A percentile compares a stretch with the other conserved stretches of the same genome.
phyloP scores from a whole-genome alignment of 2,888 invertebrate species.

The Elmis aenea region DNA sequence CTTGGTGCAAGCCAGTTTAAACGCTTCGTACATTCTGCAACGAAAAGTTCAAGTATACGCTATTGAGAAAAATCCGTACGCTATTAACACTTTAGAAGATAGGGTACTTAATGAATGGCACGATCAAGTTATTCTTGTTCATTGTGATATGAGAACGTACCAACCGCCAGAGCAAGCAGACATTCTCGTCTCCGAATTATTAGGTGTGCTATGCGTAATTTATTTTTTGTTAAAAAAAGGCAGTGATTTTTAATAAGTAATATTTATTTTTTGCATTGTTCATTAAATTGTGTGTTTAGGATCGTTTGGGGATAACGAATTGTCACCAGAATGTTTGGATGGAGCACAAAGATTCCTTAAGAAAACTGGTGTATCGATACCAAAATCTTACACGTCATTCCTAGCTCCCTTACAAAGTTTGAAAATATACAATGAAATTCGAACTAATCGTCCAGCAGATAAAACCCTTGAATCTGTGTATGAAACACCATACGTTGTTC shows the following conservation, averaged over 20 bases:
- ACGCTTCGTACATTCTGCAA: conserved; percentile 65
- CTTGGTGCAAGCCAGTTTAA: conserved; percentile 80
- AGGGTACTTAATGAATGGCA: conserved; percentile 75
- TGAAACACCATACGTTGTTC: conserved; percentile 92
- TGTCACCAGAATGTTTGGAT: conserved; percentile 96
- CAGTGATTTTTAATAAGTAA: conserved; percentile 5
- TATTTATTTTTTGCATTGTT: neutral
- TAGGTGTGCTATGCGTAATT: too few relatives aligned
- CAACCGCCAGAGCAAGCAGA: conserved; percentile 83
- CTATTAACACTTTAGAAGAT: conserved; percentile 76
- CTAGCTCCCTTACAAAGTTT: conserved; percentile 90
- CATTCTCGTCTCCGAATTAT: conserved; percentile 89
- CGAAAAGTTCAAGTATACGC: conserved; percentile 81
- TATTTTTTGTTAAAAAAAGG: too few relatives aligned
- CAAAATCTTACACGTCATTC: conserved; percentile 82
- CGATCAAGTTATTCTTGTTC: conserved; percentile 69
- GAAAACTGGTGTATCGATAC: conserved; percentile 88
- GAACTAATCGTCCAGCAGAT: conserved; percentile 48
- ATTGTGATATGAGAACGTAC: conserved; percentile 83
- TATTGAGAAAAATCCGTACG: conserved; percentile 97
- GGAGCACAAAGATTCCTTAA: conserved; percentile 85
- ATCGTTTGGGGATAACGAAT: conserved; percentile 98
- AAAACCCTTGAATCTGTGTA: conserved; percentile 52
- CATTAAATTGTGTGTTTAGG: conserved; percentile 42
- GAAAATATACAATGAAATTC: conserved; percentile 76